These are phyloP conservation scores for Aphelinus certus DNA, from an alignment of 1,140 invertebrate genomes.

Conservation along the genomic window DNA sequence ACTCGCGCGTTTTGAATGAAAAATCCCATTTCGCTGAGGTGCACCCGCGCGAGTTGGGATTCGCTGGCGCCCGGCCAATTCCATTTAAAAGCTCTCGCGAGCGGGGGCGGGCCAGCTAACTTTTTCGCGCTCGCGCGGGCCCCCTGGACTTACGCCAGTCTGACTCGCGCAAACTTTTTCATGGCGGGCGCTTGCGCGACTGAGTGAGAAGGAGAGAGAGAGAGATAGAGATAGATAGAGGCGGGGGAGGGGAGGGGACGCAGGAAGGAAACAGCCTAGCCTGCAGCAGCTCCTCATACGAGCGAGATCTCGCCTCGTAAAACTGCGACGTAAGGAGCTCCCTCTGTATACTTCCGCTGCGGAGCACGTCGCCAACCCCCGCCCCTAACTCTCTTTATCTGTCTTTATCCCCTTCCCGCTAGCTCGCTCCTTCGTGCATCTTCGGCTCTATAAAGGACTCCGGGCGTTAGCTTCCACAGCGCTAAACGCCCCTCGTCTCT, in stretches of 20 bases:
- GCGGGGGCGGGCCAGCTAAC: slow-evolving; percentile 12
- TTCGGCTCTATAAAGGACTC: background rate
- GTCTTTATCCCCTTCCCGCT: no score
- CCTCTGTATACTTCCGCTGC: no score
- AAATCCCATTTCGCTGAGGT: slow-evolving; percentile 33
- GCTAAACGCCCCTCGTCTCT: no score
- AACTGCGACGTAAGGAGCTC: slow-evolving; percentile 29
- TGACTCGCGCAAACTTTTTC: slow-evolving; percentile 27
- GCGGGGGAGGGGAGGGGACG: background rate
- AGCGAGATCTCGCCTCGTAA: slow-evolving; percentile 9
- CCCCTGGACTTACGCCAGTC: slow-evolving; percentile 34
- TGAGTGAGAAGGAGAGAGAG: no score
- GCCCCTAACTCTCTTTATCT: no score
- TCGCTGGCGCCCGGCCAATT: slow-evolving; percentile 31
- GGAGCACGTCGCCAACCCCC: no score
- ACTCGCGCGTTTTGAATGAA: slow-evolving; percentile 29
- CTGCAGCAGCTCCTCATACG: background rate
- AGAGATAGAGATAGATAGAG: background rate
- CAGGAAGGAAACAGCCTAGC: background rate
- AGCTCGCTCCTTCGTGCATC: no score
- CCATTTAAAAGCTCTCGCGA: slow-evolving; percentile 37
- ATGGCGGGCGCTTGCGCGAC: slow-evolving; percentile 1
- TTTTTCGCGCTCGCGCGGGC: slow-evolving; percentile 27
- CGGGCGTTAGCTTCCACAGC: no score
- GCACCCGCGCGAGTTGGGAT: background rate